Conservation (phyloP, 2,113 vertebrate genomes). For the Bos indicus region DNA sequence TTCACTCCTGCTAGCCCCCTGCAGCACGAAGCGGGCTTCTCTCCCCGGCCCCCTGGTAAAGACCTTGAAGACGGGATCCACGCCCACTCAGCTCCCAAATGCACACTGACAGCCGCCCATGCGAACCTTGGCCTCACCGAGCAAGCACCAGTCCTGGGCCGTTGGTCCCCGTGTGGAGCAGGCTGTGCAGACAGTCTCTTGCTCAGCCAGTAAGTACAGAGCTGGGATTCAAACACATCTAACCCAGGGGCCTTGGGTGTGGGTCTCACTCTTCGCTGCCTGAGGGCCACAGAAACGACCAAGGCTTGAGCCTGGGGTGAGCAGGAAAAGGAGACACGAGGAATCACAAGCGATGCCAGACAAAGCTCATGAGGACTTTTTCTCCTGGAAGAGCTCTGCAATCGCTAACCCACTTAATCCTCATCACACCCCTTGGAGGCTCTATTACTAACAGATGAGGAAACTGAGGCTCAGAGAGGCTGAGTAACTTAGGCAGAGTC, state of each 20-base stretch:
- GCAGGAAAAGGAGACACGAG: not conserved
- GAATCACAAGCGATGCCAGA: not conserved
- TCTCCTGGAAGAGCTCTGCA: not conserved
- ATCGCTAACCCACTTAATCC: not conserved
- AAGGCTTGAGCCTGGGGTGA: not conserved
- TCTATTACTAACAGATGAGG: not conserved
- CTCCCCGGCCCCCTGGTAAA: not conserved
- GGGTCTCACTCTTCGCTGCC: not conserved
- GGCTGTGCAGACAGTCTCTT: not conserved
- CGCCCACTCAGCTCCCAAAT: fast-evolving
- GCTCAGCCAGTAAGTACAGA: not conserved
- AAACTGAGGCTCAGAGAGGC: not conserved
- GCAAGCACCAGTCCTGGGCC: not conserved
- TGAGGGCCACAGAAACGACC: fast-evolving
- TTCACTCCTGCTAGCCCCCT: fast-evolving
- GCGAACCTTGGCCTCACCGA: not conserved
- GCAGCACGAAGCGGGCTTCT: fast-evolving
- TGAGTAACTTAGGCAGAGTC: not conserved
- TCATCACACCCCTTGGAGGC: not conserved
- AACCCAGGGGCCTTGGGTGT: not conserved
- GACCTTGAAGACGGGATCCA: not conserved
- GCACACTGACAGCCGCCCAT: fast-evolving
- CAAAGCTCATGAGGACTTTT: not conserved
- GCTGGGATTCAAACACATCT: fast-evolving
- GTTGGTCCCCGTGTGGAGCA: fast-evolving